Percentiles rank a stretch among this genome's conserved stretches.
These are phyloP conservation scores for Macropodus opercularis DNA, from an alignment of 2,797 vertebrate species.

Conservation along the genomic window DNA sequence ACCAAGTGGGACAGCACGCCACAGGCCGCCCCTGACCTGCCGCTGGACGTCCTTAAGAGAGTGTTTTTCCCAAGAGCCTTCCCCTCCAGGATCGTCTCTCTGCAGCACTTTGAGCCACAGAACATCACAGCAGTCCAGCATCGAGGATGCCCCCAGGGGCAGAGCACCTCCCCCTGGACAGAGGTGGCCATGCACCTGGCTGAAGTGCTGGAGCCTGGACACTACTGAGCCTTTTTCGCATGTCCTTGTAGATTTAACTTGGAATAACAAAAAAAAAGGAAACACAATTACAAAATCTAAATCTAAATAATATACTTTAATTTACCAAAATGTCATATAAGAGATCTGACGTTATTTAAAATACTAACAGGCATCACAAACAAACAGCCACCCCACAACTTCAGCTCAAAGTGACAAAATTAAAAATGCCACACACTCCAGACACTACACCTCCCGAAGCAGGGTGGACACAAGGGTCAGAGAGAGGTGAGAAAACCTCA, in stretches of 20 bases:
- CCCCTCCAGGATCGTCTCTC: conserved; percentile 58
- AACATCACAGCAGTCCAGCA: conserved; percentile 58
- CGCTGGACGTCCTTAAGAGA: conserved; percentile 68
- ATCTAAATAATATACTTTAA: too few relatives aligned
- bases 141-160: conserved; percentile 27
- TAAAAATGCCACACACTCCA: conserved; percentile 29
- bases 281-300: too few relatives aligned
- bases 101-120: conserved; percentile 44
- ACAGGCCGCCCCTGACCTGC: conserved; percentile 55
- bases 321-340: too few relatives aligned
- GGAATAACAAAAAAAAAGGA: too few relatives aligned
- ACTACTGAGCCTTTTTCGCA: conserved; percentile 49
- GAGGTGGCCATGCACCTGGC: conserved; percentile 79
- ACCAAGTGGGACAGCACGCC: conserved; percentile 55
- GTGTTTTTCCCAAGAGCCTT: conserved; percentile 71
- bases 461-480: conserved; percentile 43
- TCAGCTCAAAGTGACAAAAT: conserved; percentile 38
- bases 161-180: conserved; percentile 68
- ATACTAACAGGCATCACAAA: not conserved
- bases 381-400: not conserved
- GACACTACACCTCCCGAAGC: conserved; percentile 1
- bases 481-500: conserved; percentile 62
- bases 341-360: too few relatives aligned
- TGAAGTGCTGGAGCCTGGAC: conserved; percentile 69
- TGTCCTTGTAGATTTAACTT: not conserved